These are phyloP conservation scores for Thripadectes ignobilis DNA, from an alignment of 2,797 vertebrate genomes.

Conservation along the genomic window DNA sequence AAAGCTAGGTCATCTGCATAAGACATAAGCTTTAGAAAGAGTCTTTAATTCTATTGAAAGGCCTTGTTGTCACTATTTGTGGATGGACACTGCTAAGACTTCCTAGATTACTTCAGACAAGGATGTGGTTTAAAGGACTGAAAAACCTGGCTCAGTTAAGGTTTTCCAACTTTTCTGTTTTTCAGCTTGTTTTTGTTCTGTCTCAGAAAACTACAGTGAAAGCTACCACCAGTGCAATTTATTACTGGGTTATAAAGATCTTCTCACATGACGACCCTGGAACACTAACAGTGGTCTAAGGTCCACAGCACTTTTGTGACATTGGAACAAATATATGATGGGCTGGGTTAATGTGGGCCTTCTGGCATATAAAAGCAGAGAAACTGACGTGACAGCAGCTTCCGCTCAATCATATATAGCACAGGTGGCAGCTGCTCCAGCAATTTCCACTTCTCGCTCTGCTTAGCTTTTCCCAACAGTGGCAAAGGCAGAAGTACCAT, in stretches of 20 bases:
- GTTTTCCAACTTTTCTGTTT: not conserved
- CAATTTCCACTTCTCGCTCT: not conserved
- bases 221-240: not conserved
- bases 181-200: not conserved
- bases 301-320: not conserved
- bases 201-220: not conserved
- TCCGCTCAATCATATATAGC: not conserved
- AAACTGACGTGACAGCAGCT: not conserved
- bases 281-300: not conserved
- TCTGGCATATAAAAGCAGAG: not conserved
- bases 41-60: not conserved
- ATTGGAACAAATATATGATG: not conserved
- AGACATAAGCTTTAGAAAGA: not conserved
- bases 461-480: conserved; percentile 32
- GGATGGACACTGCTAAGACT: not conserved
- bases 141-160: not conserved
- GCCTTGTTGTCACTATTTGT: not conserved
- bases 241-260: not conserved
- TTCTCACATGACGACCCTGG: not conserved
- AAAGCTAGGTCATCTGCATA: not conserved
- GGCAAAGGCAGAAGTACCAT: not conserved
- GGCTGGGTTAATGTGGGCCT: not conserved
- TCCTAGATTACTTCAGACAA: not conserved
- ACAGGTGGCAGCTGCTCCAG: conserved; percentile 28
- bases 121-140: not conserved